Conservation (phyloP, 2,113 vertebrate genomes). For the Limanda limanda region DNA sequence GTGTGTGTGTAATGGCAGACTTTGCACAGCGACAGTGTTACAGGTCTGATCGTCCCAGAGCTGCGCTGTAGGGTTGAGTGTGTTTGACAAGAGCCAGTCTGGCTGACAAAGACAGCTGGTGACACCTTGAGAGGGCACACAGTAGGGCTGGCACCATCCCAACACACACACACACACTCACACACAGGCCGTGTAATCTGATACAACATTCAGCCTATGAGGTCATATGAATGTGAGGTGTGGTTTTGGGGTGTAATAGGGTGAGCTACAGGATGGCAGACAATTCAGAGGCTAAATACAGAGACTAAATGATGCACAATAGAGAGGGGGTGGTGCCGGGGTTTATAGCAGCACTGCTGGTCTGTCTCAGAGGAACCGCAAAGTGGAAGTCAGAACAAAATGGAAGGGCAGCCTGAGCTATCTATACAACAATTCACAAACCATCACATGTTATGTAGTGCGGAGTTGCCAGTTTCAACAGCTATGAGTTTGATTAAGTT, state of each 20-base stretch:
- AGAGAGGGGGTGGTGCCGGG: constrained; percentile 14
- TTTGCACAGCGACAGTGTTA: constrained; percentile 43
- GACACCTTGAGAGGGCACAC: constrained; percentile 58
- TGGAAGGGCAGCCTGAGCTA: constrained; percentile 5
- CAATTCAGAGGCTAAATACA: constrained; percentile 50
- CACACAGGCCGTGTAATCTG: constrained; percentile 39
- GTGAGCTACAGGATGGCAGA: constrained; percentile 22
- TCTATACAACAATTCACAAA: neutral
- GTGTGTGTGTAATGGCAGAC: constrained; percentile 4
- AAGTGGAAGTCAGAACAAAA: constrained; percentile 62
- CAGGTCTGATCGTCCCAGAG: constrained; percentile 36
- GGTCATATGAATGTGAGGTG: constrained; percentile 51
- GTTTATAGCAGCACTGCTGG: constrained; percentile 9
- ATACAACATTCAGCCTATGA: constrained; percentile 39
- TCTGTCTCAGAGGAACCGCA: constrained; percentile 50
- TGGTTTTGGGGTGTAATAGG: constrained; percentile 55
- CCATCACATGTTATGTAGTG: too few species aligned
- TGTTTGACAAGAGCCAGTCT: constrained; percentile 43
- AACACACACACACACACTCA: constrained; percentile 18
- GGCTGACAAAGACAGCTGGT: constrained; percentile 69
- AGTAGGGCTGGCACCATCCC: constrained; percentile 9
- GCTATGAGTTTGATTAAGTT: too few species aligned
- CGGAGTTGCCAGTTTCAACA: neutral
- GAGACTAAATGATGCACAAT: constrained; percentile 26
- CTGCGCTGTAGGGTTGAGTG: constrained; percentile 31